Percentiles rank a stretch among this genome's conserved stretches.
phyloP scores from a whole-genome alignment of 1,140 invertebrate species.

The Drosophila bocqueti region DNA sequence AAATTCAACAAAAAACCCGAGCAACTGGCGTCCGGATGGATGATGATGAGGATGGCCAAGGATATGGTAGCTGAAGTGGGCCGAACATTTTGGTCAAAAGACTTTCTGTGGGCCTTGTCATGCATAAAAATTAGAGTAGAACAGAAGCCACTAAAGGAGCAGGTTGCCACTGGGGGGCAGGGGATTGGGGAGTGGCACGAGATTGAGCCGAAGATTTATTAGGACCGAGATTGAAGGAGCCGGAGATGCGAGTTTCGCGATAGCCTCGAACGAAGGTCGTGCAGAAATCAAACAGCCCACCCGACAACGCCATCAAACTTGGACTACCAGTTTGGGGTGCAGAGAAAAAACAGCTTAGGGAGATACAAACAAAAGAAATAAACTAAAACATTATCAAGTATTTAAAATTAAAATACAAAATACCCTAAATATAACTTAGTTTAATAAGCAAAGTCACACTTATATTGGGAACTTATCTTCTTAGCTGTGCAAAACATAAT shows the following conservation, averaged over 20 bases:
- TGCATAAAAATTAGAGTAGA: slow-evolving; percentile 79
- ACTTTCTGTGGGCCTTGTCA: slow-evolving; percentile 65
- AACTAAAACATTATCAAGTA: too few species aligned
- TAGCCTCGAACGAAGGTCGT: slow-evolving; percentile 63
- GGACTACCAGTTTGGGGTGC: slow-evolving; percentile 12
- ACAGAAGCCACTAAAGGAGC: slow-evolving; percentile 37
- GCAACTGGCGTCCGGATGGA: slow-evolving; percentile 6
- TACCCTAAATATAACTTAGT: background rate
- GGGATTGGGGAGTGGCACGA: slow-evolving; percentile 49
- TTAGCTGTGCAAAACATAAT: too few species aligned
- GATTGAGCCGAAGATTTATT: slow-evolving; percentile 71
- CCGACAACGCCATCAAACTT: slow-evolving; percentile 59
- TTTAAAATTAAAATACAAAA: background rate
- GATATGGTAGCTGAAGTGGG: slow-evolving; percentile 7
- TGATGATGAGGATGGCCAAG: slow-evolving; percentile 18
- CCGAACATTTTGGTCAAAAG: slow-evolving; percentile 51
- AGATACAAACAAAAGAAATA: too few species aligned
- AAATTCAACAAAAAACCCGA: slow-evolving; percentile 59
- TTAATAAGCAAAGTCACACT: background rate
- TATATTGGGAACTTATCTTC: too few species aligned
- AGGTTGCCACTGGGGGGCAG: background rate
- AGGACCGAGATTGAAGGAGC: slow-evolving; percentile 52
- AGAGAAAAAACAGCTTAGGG: background rate
- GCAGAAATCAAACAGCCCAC: slow-evolving; percentile 72
- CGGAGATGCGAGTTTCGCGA: slow-evolving; percentile 33